Evolutionary conservation across 2,888 invertebrate genomes (phyloP), one percentile per base, ranked within the genome.

Genomic region (Clostera curtula): DNA sequence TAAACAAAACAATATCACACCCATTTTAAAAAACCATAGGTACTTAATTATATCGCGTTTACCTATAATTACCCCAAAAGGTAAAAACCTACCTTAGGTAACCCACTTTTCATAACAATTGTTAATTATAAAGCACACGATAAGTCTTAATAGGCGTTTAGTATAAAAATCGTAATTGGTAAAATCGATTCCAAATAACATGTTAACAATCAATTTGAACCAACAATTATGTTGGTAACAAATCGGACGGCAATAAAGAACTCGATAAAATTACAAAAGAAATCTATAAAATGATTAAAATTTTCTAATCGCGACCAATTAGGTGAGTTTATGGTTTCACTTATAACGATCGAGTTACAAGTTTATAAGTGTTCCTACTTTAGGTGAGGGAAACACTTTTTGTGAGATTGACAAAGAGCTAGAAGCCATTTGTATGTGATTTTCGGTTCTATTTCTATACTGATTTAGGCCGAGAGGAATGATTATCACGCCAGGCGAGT

Each of bases 181-280:
- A 63, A 73, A 73, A 70, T 65, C 68, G 59, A 60, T 58, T 43
- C 6, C 43, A 62, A 65, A 66, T 61, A 72, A 67, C 71, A 68
- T 65, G 72, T 63, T 67, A 76, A 77, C 79, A 75, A 76, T 77
- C 73, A 74, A 76, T 76, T 73, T 59, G 58, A 62, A 67, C 63
- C 56, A 68, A 72, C 72, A 63, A 71, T 68, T 74, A 68, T 66
- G 67, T 60, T 65, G 64, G 61, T 64, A 75, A 73, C 67, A 74
- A 75, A 73, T 71, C 69, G 68, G 48, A 39, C 55, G 56, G 60
- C 65, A 47, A 69, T 73, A 74, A 77, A 74, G 65, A 60, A 60
- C 55, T 51, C 77, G 73, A 77, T 79, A 77, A 77, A 70, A 74
- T 74, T 77, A 80, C 75, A 80, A 79, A 77, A 79, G 79, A 75